These are phyloP conservation scores for Brachionus angularis DNA, from an alignment of 1,140 invertebrate species.

Conservation along the genomic window DNA sequence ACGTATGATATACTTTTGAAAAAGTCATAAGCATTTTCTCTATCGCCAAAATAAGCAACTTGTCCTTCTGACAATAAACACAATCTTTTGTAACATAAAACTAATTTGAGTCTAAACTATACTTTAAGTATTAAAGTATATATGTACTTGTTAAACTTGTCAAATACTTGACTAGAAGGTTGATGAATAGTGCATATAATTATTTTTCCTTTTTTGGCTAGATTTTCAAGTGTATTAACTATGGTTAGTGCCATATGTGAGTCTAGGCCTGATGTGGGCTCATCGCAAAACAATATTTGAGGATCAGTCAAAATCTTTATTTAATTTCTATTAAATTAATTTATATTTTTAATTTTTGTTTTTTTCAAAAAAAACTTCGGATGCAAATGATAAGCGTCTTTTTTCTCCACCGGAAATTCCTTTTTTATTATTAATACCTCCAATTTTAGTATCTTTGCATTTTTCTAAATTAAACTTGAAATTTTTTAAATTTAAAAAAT, in stretches of 20 bases:
- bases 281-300: constrained; percentile 88
- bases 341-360: constrained; percentile 40
- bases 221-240: constrained; percentile 67
- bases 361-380: no score
- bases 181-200: constrained; percentile 96
- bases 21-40: constrained; percentile 64
- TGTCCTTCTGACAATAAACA: constrained; percentile 52
- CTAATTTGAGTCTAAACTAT: neutral
- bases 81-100: neutral
- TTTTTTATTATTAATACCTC: constrained; percentile 75
- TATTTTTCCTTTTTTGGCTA: constrained; percentile 79
- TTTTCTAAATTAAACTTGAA: constrained; percentile 69
- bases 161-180: constrained; percentile 86
- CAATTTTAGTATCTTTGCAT: constrained; percentile 59
- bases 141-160: constrained; percentile 74
- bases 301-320: constrained; percentile 81
- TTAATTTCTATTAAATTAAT: neutral
- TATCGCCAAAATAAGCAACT: constrained; percentile 79
- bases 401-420: constrained; percentile 92
- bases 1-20: constrained; percentile 52
- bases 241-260: constrained; percentile 87
- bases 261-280: constrained; percentile 87
- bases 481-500: neutral
- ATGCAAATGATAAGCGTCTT: constrained; percentile 89
- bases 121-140: neutral